Percentiles rank a stretch among this genome's conserved stretches.
Conservation (phyloP, 2,797 vertebrate species). For the Enteromius mattozi region DNA sequence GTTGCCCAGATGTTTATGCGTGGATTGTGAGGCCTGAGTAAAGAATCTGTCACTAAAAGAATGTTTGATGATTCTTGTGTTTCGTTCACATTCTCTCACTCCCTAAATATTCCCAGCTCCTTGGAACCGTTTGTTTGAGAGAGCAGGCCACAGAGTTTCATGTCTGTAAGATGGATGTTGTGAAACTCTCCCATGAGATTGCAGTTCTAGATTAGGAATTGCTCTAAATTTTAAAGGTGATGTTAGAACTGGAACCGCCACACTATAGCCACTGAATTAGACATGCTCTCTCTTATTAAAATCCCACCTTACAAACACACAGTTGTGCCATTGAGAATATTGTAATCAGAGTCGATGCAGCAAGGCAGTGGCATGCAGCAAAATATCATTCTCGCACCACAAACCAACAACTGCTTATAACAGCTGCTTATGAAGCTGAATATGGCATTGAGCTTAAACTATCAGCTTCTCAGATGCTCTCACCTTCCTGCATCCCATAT, state of each 20-base stretch:
- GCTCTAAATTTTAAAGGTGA: slow-evolving; percentile 15
- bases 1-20: slow-evolving; percentile 44
- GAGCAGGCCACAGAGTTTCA: slow-evolving; percentile 22
- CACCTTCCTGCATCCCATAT: neutral
- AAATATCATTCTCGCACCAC: slow-evolving; percentile 9
- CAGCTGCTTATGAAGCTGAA: slow-evolving; percentile 7
- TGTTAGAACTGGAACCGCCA: slow-evolving; percentile 2
- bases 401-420: slow-evolving; percentile 9
- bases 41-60: slow-evolving; percentile 41
- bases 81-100: slow-evolving; percentile 29
- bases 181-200: slow-evolving; percentile 38
- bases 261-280: neutral
- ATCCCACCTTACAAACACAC: neutral
- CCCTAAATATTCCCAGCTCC: slow-evolving; percentile 43
- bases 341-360: slow-evolving; percentile 1
- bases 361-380: neutral
- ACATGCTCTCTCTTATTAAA: neutral
- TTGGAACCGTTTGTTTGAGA: slow-evolving; percentile 40
- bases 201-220: slow-evolving; percentile 13
- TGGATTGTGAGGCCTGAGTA: slow-evolving; percentile 36
- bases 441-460: neutral
- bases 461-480: neutral
- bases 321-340: neutral
- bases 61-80: slow-evolving; percentile 23
- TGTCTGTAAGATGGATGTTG: slow-evolving; percentile 24